phyloP scores from a whole-genome alignment of 2,113 vertebrate genomes.

The Pongo pygmaeus region DNA sequence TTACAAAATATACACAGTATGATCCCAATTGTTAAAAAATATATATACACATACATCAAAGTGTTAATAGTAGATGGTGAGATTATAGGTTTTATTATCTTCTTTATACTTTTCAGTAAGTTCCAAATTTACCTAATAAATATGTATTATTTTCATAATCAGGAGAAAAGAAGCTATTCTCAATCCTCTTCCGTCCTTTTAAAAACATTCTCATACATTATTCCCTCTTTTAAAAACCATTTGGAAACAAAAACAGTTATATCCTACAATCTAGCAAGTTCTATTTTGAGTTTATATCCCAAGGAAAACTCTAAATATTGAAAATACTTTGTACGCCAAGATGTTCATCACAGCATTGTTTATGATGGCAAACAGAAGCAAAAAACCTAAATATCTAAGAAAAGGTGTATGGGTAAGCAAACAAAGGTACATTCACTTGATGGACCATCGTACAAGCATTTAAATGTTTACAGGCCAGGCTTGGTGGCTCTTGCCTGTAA shows the following conservation, averaged over 20 bases:
- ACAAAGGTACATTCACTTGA: constrained; percentile 12
- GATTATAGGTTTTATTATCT: constrained; percentile 37
- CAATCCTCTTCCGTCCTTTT: background rate
- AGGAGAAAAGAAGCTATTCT: constrained; percentile 18
- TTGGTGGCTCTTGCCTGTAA: no score
- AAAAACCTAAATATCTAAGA: constrained; percentile 21
- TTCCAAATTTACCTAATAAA: constrained; percentile 47
- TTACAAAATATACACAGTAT: background rate
- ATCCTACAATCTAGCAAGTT: constrained; percentile 1
- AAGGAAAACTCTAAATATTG: background rate
- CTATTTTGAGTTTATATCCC: background rate
- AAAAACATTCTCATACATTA: background rate
- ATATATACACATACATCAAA: background rate
- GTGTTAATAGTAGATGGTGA: background rate
- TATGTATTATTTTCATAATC: constrained; percentile 6
- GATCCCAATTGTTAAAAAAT: constrained; percentile 6
- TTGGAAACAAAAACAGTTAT: constrained; percentile 43
- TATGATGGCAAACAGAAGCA: constrained; percentile 27
- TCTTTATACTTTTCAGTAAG: background rate
- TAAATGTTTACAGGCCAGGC: constrained; percentile 27
- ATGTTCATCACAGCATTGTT: background rate
- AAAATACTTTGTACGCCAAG: background rate
- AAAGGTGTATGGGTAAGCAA: background rate
- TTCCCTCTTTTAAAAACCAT: background rate
- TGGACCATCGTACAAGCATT: background rate